Evolutionary conservation across 2,113 vertebrate species (phyloP), one percentile per base, ranked within the genome.

Genomic region (Oplegnathus fasciatus): DNA sequence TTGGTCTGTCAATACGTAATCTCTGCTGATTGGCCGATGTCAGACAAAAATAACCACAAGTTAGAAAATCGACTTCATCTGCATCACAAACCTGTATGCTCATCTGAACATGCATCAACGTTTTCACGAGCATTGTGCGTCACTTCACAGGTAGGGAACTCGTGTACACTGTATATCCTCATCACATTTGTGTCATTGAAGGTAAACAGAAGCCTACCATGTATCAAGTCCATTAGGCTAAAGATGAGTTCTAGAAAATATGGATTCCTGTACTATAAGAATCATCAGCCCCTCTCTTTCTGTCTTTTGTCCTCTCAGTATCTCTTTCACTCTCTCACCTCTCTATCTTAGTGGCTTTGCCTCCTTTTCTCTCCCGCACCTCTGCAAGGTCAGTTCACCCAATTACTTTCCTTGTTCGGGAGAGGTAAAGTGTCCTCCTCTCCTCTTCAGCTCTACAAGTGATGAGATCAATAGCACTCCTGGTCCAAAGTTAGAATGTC

Each of bases 401-500:
- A 90, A 88, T 90, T 84, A 80, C 77, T 78, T 76, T 69, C 58
- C 57, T 81, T 81, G 42, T 84, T 62, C 66, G 65, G 46, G 6
- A 68, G 68, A 69, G 44, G 64, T 77, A 54, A 77, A 80, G 62
- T 80, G 64, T 90, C 83, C 80, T 86, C 76, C 84, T 76, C 20
- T 54, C 68, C 79, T 77, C 80, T 78, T 60, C 34, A 70, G 52
- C 14, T 10, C 64, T 70, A 50, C 62, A 87, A 76, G 84, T 61
- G 78, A 75, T 54, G 77, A 54, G 60, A 92, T 91, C 90, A 86
- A 89, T 92, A 88, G 62, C 57, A 60, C 65, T 91, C 78, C 79
- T 57, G 58, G 24, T 78, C 74, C 66, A 82, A 80, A 76, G 74
- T 87, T 85, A 72, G 69, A 75, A 65, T 73, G 75, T 77, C 64